These are phyloP conservation scores for Biston stratarius DNA, from an alignment of 2,888 invertebrate genomes.

Conservation along the genomic window DNA sequence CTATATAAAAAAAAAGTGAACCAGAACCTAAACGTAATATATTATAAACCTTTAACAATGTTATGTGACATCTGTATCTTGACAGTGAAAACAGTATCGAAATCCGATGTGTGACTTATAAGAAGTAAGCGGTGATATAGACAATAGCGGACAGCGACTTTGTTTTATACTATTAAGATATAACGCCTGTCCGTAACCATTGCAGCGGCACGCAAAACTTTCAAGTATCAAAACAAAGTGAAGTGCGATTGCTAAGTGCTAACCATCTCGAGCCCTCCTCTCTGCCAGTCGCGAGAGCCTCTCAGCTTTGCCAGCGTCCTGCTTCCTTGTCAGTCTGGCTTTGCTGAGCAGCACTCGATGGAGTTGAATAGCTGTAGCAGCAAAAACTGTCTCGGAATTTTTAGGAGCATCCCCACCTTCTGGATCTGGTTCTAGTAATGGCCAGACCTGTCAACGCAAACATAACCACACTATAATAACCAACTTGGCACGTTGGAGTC, in stretches of 20 bases:
- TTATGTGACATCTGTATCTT: too few relatives aligned
- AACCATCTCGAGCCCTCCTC: conserved; percentile 83
- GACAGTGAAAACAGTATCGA: too few relatives aligned
- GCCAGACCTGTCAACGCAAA: conserved; percentile 61
- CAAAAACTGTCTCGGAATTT: conserved; percentile 69
- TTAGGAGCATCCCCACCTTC: conserved; percentile 47
- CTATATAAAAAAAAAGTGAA: too few relatives aligned
- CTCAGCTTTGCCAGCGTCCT: conserved; percentile 75
- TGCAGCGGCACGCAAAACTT: neutral
- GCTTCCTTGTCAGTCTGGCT: conserved; percentile 63
- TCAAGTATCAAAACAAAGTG: neutral
- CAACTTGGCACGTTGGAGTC: too few relatives aligned
- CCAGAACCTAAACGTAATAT: too few relatives aligned
- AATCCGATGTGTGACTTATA: too few relatives aligned
- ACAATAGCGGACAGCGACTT: too few relatives aligned
- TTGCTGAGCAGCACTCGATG: conserved; percentile 73
- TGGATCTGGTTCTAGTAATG: conserved; percentile 61
- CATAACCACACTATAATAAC: neutral
- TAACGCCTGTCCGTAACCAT: too few relatives aligned
- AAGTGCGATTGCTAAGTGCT: conserved; percentile 9
- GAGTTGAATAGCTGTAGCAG: conserved; percentile 74
- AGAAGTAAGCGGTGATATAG: too few relatives aligned
- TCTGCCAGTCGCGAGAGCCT: conserved; percentile 80
- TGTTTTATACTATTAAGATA: too few relatives aligned
- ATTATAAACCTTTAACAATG: too few relatives aligned